Evolutionary conservation across 1,140 invertebrate species (phyloP).

Genomic region (Chionoecetes opilio): DNA sequence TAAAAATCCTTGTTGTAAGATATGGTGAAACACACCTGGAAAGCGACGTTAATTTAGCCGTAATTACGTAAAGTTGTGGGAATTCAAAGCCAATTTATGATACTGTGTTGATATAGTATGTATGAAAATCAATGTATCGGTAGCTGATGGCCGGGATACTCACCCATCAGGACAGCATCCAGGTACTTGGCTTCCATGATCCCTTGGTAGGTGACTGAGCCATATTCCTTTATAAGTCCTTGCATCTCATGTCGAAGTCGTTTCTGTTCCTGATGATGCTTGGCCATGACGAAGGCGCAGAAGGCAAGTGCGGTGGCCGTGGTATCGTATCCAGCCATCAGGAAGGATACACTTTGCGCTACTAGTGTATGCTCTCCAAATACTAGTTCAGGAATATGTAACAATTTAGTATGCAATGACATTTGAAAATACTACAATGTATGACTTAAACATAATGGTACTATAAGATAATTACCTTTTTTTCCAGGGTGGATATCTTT

Average conservation of each 20-base stretch:
- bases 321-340: constrained; percentile 85
- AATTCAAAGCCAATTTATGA: too few relatives aligned
- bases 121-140: not conserved
- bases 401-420: too few relatives aligned
- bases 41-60: too few relatives aligned
- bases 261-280: constrained; percentile 81
- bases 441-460: too few relatives aligned
- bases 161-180: constrained; percentile 69
- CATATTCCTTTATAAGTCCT: constrained; percentile 38
- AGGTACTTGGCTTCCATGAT: constrained; percentile 75
- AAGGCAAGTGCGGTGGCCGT: constrained; percentile 83
- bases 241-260: constrained; percentile 62
- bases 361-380: constrained; percentile 82
- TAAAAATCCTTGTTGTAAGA: too few relatives aligned
- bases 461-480: not conserved
- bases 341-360: constrained; percentile 81
- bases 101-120: too few relatives aligned
- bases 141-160: not conserved
- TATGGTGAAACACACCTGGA: too few relatives aligned
- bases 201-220: constrained; percentile 65
- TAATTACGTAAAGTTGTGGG: too few relatives aligned
- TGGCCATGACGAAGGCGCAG: constrained; percentile 83
- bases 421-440: too few relatives aligned
- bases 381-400: not conserved
- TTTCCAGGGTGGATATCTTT: not conserved